Evolutionary conservation across 2,888 invertebrate species (phyloP).

Genomic region (Ophion ellenae): DNA sequence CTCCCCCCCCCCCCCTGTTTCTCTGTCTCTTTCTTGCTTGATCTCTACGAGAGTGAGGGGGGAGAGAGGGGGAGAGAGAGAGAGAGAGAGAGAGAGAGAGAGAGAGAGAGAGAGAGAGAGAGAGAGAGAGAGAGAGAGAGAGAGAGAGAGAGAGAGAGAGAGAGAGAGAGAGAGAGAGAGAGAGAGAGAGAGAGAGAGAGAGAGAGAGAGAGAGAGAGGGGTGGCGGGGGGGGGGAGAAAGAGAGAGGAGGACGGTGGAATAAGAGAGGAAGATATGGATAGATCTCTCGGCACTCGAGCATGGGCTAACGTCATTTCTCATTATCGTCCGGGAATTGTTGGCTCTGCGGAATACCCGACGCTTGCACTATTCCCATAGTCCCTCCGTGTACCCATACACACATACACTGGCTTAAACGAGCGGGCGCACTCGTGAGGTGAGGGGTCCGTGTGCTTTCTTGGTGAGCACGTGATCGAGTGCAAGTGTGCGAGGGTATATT

Average conservation of each 20-base stretch:
- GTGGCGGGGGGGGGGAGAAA: constrained; percentile 21
- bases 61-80: constrained; percentile 1
- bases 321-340: constrained; percentile 65
- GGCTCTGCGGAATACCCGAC: constrained; percentile 61
- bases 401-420: constrained; percentile 7
- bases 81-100: constrained; percentile 17
- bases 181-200: constrained; percentile 16
- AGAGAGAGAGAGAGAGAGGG: constrained; percentile 12
- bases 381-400: neutral
- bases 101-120: constrained; percentile 10
- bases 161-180: constrained; percentile 16
- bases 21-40: too few relatives aligned
- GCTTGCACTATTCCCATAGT: constrained; percentile 48
- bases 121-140: constrained; percentile 18
- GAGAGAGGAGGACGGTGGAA: neutral
- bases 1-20: too few relatives aligned
- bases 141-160: constrained; percentile 13
- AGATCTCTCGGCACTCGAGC: constrained; percentile 55
- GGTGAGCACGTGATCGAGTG: constrained; percentile 32
- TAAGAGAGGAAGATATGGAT: constrained; percentile 16
- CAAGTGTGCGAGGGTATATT: constrained; percentile 53
- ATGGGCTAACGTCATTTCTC: constrained; percentile 65
- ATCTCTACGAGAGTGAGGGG: neutral
- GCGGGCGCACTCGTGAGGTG: neutral
- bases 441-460: constrained; percentile 24